Percentiles rank a stretch among this genome's conserved stretches.
phyloP scores from a whole-genome alignment of 2,113 vertebrate genomes.

The Bos javanicus region DNA sequence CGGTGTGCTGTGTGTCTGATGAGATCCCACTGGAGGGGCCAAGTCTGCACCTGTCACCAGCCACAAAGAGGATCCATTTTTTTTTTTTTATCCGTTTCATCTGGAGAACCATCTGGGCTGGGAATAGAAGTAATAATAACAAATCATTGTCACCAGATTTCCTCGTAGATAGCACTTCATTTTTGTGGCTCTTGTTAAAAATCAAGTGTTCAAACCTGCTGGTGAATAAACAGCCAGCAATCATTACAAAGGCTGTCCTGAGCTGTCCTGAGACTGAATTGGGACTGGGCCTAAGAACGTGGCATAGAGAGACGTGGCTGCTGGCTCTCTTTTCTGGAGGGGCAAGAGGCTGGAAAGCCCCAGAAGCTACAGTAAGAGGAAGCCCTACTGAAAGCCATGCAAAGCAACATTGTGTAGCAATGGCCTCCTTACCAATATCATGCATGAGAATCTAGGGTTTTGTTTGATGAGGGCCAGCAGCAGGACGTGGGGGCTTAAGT shows the following conservation, averaged over 20 bases:
- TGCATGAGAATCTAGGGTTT: neutral
- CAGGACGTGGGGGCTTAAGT: neutral
- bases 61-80: constrained; percentile 63
- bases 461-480: neutral
- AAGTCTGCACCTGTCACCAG: constrained; percentile 66
- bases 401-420: neutral
- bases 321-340: neutral
- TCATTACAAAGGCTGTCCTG: neutral
- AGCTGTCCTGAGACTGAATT: neutral
- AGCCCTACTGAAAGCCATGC: neutral
- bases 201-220: constrained; percentile 34
- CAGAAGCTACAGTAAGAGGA: neutral
- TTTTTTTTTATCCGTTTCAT: constrained; percentile 63
- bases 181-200: constrained; percentile 57
- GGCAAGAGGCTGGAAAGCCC: neutral
- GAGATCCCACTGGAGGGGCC: constrained; percentile 60
- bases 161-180: constrained; percentile 42
- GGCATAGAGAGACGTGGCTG: neutral
- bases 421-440: neutral
- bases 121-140: constrained; percentile 68
- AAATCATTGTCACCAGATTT: constrained; percentile 69
- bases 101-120: constrained; percentile 72
- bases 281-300: neutral
- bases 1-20: constrained; percentile 33
- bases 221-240: neutral